A percentile compares a stretch with the other conserved stretches of the same genome.
phyloP scores from a whole-genome alignment of 92 coral and sea anemone genomes.

The Phenganax marumi region DNA sequence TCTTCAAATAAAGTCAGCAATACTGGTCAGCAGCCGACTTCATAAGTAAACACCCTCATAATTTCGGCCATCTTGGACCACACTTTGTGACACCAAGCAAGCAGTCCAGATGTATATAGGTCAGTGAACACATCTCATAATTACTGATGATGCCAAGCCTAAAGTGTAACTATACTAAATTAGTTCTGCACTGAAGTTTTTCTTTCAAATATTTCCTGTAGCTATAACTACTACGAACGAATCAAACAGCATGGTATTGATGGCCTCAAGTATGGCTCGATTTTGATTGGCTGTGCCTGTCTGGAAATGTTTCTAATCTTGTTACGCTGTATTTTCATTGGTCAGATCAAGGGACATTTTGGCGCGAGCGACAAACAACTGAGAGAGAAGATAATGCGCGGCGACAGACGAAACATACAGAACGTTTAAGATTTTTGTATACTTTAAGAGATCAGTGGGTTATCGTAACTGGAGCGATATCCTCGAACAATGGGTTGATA shows the following conservation, averaged over 20 bases:
- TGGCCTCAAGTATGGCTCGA: slow-evolving; percentile 39
- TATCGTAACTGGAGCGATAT: background rate
- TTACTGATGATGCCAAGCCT: too few species aligned
- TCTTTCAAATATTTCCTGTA: background rate
- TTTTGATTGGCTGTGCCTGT: slow-evolving; percentile 12
- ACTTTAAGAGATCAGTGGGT: background rate
- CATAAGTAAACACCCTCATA: too few species aligned
- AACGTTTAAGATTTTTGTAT: background rate
- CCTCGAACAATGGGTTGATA: too few species aligned
- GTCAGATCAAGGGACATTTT: slow-evolving; percentile 28
- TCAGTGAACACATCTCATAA: too few species aligned
- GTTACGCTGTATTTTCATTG: slow-evolving; percentile 17
- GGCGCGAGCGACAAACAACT: slow-evolving; percentile 3
- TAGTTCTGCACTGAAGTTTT: background rate
- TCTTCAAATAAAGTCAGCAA: too few species aligned
- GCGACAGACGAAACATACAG: background rate
- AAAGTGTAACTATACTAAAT: too few species aligned
- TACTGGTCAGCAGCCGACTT: too few species aligned
- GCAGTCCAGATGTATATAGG: too few species aligned
- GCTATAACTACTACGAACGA: slow-evolving; percentile 26
- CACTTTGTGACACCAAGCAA: too few species aligned
- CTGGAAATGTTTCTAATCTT: slow-evolving; percentile 31
- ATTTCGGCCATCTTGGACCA: too few species aligned
- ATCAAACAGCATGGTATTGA: slow-evolving; percentile 38
- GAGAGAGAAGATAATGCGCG: background rate